Evolutionary conservation across 2,113 vertebrate species (phyloP), one percentile per base, ranked within the genome.

Genomic region (Tachysurus vachellii): DNA sequence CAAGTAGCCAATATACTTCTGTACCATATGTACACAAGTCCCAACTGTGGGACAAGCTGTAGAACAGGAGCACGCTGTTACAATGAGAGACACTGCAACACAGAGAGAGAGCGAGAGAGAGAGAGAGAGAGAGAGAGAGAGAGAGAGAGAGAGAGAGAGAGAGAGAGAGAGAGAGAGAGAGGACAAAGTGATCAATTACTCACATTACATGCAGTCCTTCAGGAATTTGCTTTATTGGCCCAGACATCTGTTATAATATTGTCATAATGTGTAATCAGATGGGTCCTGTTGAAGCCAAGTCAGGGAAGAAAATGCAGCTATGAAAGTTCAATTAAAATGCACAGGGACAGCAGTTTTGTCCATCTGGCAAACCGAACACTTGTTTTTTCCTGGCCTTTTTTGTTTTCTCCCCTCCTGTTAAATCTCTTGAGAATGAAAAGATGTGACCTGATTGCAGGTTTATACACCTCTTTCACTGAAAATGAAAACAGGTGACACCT

Each of bases 191-290:
- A 99, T 99, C 98, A 98, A 99, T 99, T 98, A 97, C 96, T 96
- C 96, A 94, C 97, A 98, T 99, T 98, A 98, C 96, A 93, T 94
- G 90, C 93, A 96, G 96, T 97, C 98, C 97, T 98, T 96, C 95
- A 97, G 97, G 98, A 99, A 96, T 97, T 96, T 96, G 94, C 97
- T 98, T 98, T 97, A 98, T 97, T 97, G 97, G 96, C 97, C 96
- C 96, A 96, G 98, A 99, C 98, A 99, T 99, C 98, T 99, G 98
- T 98, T 99, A 97, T 96, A 96, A 97, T 96, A 98, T 98, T 99
- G 98, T 98, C 98, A 97, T 98, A 97, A 98, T 99, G 97, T 97
- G 96, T 98, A 98, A 97, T 98, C 97, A 98, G 97, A 97, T 95
- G 96, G 96, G 97, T 96, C 94, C 96, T 91, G 90, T 94, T 96